Base-by-base conservation (phyloP, 1,140 invertebrate genomes). In the Drosophila littoralis region DNA sequence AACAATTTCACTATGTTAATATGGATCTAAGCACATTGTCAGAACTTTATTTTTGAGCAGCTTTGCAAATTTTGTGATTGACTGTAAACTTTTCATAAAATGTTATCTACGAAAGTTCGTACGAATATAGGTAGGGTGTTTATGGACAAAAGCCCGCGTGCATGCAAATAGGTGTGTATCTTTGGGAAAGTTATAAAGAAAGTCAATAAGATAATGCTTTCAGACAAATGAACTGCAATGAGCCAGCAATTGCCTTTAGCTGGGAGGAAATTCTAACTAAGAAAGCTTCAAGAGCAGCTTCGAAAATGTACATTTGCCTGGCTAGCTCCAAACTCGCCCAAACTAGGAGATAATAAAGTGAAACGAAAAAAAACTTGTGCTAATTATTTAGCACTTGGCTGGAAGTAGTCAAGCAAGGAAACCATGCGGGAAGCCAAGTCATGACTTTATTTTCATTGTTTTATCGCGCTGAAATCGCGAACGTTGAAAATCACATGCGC, bases 361-460 rank as follows among this genome's bases (percentile, higher is more conserved):
- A 48, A 10, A 48, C 46, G 50, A 46, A 64, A 48, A 64, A 64
- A 52, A 69, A 55, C 35, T 48, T 60, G 54, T 17, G 48, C 70
- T 68, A 73, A 68, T 73, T 68, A 60, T 68, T 68, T 68, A 46
- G 58, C 64, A 60, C 70, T 68, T 64, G 58, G 67, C 35, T 38
- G 32, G 6, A 28, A 60, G 10, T 48, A 40, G 40, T 9, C 17
- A 42, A 22, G 68, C 59, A 36, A 55, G 52, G 65, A 65, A 58
- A 13, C 59, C 42, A 48, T 36, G 40, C 17, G 60, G 59, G 32
- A 67, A 73, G 42, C 36, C 46, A 45, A 60, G 70, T 64, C 81
- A 89, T 89, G 84, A 89, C 77, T 89, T 84, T 77, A 81, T 81
- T 80, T 67, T 82, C 75, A 90, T 90, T 90, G 85, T 78, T 78